A percentile compares a stretch with the other conserved stretches of the same genome.
phyloP scores from a whole-genome alignment of 2,888 invertebrate species.

The Diabrotica balteata region DNA sequence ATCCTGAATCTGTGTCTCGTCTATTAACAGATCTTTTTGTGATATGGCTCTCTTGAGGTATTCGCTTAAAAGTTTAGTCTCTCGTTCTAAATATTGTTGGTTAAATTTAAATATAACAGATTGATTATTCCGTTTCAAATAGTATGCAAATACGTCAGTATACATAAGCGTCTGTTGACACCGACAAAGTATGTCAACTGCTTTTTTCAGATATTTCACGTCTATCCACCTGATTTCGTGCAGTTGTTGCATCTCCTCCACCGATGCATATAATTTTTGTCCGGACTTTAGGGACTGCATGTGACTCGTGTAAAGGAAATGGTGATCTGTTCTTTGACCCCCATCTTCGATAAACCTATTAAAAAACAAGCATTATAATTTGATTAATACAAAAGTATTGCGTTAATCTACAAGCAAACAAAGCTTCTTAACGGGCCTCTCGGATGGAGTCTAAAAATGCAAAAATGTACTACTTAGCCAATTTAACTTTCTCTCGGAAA shows the following conservation, averaged over 20 bases:
- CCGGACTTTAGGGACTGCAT: constrained; percentile 99
- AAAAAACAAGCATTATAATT: not conserved
- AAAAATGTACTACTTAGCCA: too few species aligned
- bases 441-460: too few species aligned
- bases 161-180: constrained; percentile 99
- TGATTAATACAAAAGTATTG: constrained; percentile 52
- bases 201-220: constrained; percentile 98
- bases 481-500: too few species aligned
- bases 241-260: constrained; percentile 99
- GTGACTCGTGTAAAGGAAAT: constrained; percentile 99
- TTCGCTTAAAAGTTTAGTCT: constrained; percentile 97
- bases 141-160: constrained; percentile 99
- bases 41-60: constrained; percentile 98
- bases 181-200: constrained; percentile 95
- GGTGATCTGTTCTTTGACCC: constrained; percentile 57
- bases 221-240: constrained; percentile 99
- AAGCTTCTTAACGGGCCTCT: too few species aligned
- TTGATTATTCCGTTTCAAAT: constrained; percentile 86
- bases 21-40: constrained; percentile 94
- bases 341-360: too few species aligned
- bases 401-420: too few species aligned
- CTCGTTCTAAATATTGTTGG: constrained; percentile 97
- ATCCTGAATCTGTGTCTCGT: constrained; percentile 99
- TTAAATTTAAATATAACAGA: constrained; percentile 95
- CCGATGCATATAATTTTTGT: constrained; percentile 93